phyloP scores from a whole-genome alignment of 2,797 vertebrate species.

The Trachurus trachurus region DNA sequence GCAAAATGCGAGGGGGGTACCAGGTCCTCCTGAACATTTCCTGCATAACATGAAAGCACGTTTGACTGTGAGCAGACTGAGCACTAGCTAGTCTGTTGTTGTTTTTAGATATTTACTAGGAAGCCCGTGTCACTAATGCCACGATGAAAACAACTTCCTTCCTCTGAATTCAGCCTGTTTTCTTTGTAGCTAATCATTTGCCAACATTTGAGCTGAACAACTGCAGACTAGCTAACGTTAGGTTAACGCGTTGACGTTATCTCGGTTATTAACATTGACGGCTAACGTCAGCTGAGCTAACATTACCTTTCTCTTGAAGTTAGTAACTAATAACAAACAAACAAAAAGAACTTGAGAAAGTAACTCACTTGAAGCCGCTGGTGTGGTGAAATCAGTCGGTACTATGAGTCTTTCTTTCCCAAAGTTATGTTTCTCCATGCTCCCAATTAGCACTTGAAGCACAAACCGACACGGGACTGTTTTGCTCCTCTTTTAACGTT shows the following conservation, averaged over 20 bases:
- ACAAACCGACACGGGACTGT: background rate
- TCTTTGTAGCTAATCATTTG: background rate
- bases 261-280: no score
- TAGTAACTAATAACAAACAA: background rate
- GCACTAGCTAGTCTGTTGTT: background rate
- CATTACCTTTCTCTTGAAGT: background rate
- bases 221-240: background rate
- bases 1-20: constrained; percentile 85
- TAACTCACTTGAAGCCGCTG: constrained; percentile 69
- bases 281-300: constrained; percentile 25
- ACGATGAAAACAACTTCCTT: background rate
- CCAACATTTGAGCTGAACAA: background rate
- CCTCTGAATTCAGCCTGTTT: background rate
- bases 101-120: background rate
- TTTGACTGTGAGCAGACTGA: background rate
- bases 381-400: constrained; percentile 79
- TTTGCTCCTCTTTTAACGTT: background rate
- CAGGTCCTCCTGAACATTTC: constrained; percentile 65
- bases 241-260: constrained; percentile 6
- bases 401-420: constrained; percentile 73
- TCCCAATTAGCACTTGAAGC: background rate
- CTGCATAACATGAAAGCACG: constrained; percentile 55
- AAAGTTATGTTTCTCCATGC: constrained; percentile 70
- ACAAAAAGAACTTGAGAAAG: background rate
- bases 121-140: background rate